phyloP scores from a whole-genome alignment of 92 coral and sea anemone genomes.

The Epizoanthus fatuus region DNA sequence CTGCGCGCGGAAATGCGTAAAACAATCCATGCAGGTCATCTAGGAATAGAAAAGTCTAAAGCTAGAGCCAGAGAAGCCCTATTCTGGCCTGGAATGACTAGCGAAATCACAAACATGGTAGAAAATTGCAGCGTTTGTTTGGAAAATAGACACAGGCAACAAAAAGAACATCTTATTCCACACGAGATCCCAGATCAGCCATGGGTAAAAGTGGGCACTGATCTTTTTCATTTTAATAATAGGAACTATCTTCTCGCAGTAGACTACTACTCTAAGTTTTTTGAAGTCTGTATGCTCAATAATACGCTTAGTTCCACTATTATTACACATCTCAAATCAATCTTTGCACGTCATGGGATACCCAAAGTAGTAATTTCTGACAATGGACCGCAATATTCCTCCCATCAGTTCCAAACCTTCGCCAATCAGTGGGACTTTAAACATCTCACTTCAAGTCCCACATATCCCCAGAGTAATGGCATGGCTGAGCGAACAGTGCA shows the following conservation, averaged over 20 bases:
- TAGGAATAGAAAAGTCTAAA: conserved; percentile 33
- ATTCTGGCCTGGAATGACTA: too few species aligned
- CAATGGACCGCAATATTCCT: neutral
- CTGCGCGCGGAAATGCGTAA: neutral
- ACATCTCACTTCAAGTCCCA: too few species aligned
- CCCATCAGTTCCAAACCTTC: neutral
- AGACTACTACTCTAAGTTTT: neutral
- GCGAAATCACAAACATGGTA: too few species aligned
- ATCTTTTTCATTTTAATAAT: neutral
- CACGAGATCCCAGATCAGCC: too few species aligned
- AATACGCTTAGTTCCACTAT: neutral
- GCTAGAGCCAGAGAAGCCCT: too few species aligned
- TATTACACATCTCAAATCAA: neutral
- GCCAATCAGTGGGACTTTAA: too few species aligned
- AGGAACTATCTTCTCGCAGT: conserved; percentile 10
- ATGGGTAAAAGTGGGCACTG: too few species aligned
- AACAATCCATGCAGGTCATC: conserved; percentile 46
- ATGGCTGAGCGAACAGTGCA: too few species aligned
- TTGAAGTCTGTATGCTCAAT: neutral
- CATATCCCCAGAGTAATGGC: too few species aligned
- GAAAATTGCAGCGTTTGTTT: too few species aligned
- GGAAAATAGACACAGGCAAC: too few species aligned
- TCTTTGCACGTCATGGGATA: neutral
- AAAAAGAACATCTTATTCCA: too few species aligned
- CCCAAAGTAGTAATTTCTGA: neutral